A percentile compares a stretch with the other conserved stretches of the same genome.
These are phyloP conservation scores for Trypoxylus dichotomus DNA, from an alignment of 1,140 invertebrate genomes.

Conservation along the genomic window DNA sequence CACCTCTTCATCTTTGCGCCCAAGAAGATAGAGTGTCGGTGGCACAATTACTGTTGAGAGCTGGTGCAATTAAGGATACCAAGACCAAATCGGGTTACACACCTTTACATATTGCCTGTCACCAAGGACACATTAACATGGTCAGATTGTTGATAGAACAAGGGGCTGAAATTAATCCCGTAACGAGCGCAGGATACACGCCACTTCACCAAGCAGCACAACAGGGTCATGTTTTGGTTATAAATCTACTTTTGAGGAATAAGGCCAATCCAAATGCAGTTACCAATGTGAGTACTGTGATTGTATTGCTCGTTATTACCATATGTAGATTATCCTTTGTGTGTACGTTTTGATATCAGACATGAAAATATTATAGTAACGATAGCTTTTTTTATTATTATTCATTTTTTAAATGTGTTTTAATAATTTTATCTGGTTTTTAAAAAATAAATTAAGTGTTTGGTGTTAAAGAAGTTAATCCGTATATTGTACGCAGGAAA, in stretches of 20 bases:
- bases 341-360: too few species aligned
- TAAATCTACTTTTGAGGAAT: conserved; percentile 90
- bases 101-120: conserved; percentile 93
- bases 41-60: conserved; percentile 79
- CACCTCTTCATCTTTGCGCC: conserved; percentile 85
- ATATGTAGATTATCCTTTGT: not conserved
- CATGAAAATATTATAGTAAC: too few species aligned
- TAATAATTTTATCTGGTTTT: too few species aligned
- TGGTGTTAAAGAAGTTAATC: too few species aligned
- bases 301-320: not conserved
- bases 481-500: too few species aligned
- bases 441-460: too few species aligned
- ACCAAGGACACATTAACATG: conserved; percentile 96
- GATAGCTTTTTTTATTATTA: too few species aligned
- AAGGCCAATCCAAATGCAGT: conserved; percentile 93
- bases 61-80: conserved; percentile 78
- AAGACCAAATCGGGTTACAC: conserved; percentile 94
- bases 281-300: conserved; percentile 77
- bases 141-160: conserved; percentile 89
- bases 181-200: conserved; percentile 88
- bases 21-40: conserved; percentile 93
- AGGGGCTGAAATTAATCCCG: conserved; percentile 70
- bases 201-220: conserved; percentile 97
- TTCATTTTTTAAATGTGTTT: too few species aligned
- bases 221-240: conserved; percentile 95